Evolutionary conservation across 2,888 invertebrate species (phyloP).

Genomic region (Boloria selene): DNA sequence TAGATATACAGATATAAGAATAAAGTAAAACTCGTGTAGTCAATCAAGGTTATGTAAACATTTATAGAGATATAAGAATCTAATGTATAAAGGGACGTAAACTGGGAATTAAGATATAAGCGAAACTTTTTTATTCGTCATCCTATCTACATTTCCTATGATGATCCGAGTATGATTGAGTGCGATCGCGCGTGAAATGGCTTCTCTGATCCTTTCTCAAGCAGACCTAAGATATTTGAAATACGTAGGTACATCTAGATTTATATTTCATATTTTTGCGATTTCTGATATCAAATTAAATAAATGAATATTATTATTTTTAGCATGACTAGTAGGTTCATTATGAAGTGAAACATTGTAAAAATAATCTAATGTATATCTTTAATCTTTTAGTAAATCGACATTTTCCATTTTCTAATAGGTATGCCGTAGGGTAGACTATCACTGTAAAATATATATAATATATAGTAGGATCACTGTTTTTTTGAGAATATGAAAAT

Average conservation of each 20-base stretch:
- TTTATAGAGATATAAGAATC: neutral
- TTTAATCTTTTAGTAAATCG: too few species aligned
- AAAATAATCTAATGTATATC: too few species aligned
- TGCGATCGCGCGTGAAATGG: slow-evolving; percentile 69
- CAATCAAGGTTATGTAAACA: neutral
- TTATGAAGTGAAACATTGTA: too few species aligned
- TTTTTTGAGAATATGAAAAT: too few species aligned
- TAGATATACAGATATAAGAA: neutral
- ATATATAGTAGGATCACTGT: too few species aligned
- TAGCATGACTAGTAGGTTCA: neutral
- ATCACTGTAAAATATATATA: too few species aligned
- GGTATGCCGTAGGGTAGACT: too few species aligned
- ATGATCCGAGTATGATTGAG: slow-evolving; percentile 65
- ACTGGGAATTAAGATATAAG: slow-evolving; percentile 29
- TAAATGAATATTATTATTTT: neutral
- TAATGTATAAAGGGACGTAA: neutral
- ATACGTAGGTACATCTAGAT: slow-evolving; percentile 26
- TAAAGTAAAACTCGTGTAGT: neutral
- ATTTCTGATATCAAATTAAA: slow-evolving; percentile 9
- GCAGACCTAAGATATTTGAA: slow-evolving; percentile 43
- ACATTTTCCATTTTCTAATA: neutral
- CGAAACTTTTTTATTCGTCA: slow-evolving; percentile 25
- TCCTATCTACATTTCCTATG: slow-evolving; percentile 41
- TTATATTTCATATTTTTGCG: slow-evolving; percentile 16
- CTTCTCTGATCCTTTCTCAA: slow-evolving; percentile 59